Conservation (phyloP, 2,888 invertebrate genomes). For the Platerodrilus igneus region DNA sequence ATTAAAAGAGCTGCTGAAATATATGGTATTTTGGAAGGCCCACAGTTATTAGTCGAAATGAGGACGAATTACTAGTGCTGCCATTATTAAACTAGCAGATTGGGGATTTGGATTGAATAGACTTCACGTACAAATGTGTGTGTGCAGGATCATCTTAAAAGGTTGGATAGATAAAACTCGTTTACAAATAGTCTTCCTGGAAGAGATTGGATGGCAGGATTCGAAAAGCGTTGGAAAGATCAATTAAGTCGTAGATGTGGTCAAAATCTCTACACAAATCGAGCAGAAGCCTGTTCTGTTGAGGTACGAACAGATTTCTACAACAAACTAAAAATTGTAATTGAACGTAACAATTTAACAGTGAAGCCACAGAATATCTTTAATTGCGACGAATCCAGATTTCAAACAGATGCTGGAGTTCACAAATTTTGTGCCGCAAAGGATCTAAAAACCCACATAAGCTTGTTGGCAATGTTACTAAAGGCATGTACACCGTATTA, state of each 20-base stretch:
- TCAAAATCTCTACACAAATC: constrained; percentile 19
- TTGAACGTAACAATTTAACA: constrained; percentile 1
- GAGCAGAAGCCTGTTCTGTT: constrained; percentile 12
- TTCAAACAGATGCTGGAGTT: constrained; percentile 23
- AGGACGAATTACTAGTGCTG: no score
- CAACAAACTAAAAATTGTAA: constrained; percentile 15
- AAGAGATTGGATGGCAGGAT: no score
- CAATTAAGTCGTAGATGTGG: constrained; percentile 13
- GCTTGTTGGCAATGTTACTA: constrained; percentile 21
- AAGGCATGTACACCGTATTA: constrained; percentile 21
- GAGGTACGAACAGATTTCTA: constrained; percentile 17
- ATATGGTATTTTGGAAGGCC: no score
- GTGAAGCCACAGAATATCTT: constrained; percentile 24
- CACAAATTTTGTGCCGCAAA: constrained; percentile 21
- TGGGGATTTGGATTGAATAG: no score
- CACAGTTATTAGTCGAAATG: no score
- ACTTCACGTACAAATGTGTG: no score
- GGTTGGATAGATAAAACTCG: no score
- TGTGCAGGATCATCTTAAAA: no score
- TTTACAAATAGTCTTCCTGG: no score
- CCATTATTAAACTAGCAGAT: no score
- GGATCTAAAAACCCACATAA: constrained; percentile 17
- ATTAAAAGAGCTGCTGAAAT: no score
- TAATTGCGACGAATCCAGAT: constrained; percentile 21
- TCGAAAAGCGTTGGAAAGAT: constrained; percentile 19